Conservation (phyloP, 1,140 invertebrate genomes). For the Drosophila nannoptera region DNA sequence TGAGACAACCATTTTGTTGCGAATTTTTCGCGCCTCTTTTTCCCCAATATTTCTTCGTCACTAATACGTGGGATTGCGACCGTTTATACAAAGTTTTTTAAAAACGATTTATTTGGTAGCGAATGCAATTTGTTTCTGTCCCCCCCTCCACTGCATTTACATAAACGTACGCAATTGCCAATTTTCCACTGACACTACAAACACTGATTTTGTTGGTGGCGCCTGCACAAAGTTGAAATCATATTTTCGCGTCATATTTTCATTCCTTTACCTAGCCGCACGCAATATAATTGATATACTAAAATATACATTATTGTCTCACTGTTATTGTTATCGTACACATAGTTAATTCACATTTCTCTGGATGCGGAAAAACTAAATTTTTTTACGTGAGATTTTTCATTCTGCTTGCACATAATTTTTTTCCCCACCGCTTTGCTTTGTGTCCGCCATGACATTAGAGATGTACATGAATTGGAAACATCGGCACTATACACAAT, state of each 20-base stretch:
- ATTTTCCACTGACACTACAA: constrained; percentile 55
- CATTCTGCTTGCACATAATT: constrained; percentile 70
- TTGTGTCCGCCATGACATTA: constrained; percentile 63
- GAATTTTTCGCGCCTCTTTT: constrained; percentile 74
- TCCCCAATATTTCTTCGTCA: constrained; percentile 40
- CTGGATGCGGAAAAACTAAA: constrained; percentile 50
- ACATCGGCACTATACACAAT: constrained; percentile 15
- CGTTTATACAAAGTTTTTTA: constrained; percentile 29
- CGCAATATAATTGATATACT: constrained; percentile 34
- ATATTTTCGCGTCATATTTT: constrained; percentile 73
- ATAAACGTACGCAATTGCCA: constrained; percentile 51
- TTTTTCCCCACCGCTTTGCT: constrained; percentile 69
- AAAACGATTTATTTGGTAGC: constrained; percentile 3
- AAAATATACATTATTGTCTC: constrained; percentile 62
- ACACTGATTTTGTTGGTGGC: constrained; percentile 69
- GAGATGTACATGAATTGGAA: constrained; percentile 21
- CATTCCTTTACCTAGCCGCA: constrained; percentile 14
- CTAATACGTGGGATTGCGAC: constrained; percentile 16
- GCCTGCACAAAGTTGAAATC: constrained; percentile 62
- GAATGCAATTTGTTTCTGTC: constrained; percentile 38
- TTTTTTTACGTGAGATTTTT: constrained; percentile 62
- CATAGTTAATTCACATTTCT: constrained; percentile 55
- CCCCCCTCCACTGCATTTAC: constrained; percentile 33
- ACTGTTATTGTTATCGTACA: constrained; percentile 32
- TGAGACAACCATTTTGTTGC: constrained; percentile 79